A percentile compares a stretch with the other conserved stretches of the same genome.
These are phyloP conservation scores for Barbus barbus DNA, from an alignment of 2,113 vertebrate species.

Conservation along the genomic window DNA sequence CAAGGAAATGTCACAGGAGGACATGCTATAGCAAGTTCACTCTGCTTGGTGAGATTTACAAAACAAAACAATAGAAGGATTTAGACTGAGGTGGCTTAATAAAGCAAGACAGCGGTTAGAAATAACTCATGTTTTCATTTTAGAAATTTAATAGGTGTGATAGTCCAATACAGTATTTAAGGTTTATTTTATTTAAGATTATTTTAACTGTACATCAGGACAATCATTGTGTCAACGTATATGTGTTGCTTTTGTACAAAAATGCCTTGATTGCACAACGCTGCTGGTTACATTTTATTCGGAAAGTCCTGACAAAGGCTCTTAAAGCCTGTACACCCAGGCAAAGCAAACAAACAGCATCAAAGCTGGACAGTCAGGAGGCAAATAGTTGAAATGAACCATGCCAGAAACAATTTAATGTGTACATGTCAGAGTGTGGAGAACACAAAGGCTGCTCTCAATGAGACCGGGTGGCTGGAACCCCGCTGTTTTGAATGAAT, in stretches of 20 bases:
- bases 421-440: conserved; percentile 54
- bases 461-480: conserved; percentile 22
- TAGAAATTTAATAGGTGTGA: too few species aligned
- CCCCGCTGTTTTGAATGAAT: conserved; percentile 26
- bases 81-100: not conserved
- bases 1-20: conserved; percentile 16
- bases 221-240: not conserved
- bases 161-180: not conserved
- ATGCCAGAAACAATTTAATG: conserved; percentile 65
- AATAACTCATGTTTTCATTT: not conserved
- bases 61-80: not conserved
- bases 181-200: not conserved
- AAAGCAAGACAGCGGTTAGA: not conserved
- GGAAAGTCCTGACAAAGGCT: not conserved
- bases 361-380: conserved; percentile 70
- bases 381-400: conserved; percentile 68
- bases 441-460: conserved; percentile 23
- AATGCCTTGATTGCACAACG: not conserved
- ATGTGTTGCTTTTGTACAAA: not conserved
- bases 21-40: conserved; percentile 8
- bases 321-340: not conserved
- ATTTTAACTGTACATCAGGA: too few species aligned
- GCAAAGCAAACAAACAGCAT: conserved; percentile 68
- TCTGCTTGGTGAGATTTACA: not conserved
- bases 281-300: not conserved